Conservation (phyloP, 2,888 invertebrate species). For the Thera obeliscata region DNA sequence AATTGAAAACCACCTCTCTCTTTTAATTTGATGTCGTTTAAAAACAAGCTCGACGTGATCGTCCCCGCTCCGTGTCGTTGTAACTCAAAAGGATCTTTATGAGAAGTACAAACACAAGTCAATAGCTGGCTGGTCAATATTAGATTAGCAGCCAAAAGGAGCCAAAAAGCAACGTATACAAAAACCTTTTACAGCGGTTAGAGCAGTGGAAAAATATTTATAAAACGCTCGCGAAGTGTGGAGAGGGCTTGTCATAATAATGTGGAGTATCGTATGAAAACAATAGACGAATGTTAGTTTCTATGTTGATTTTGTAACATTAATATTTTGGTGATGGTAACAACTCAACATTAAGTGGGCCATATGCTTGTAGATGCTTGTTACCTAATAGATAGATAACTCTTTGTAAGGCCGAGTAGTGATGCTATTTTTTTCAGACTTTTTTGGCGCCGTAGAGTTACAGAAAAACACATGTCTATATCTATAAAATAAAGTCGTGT, state of each 20-base stretch:
- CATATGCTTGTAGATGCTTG: too few species aligned
- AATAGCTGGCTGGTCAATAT: constrained; percentile 84
- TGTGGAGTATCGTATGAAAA: constrained; percentile 22
- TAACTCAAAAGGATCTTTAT: constrained; percentile 52
- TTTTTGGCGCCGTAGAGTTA: too few species aligned
- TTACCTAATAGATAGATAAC: too few species aligned
- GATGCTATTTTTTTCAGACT: too few species aligned
- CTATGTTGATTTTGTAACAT: constrained; percentile 2
- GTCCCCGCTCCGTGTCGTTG: constrained; percentile 17
- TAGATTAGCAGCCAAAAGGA: constrained; percentile 84
- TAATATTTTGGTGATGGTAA: background rate
- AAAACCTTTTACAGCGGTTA: constrained; percentile 84
- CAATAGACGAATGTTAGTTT: constrained; percentile 9
- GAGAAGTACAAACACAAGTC: constrained; percentile 83
- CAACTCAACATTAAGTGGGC: too few species aligned
- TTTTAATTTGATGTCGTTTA: too few species aligned
- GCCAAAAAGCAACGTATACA: constrained; percentile 85
- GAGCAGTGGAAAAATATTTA: constrained; percentile 79
- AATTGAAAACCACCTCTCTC: too few species aligned
- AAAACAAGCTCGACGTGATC: background rate
- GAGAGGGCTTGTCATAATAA: constrained; percentile 58
- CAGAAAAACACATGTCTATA: too few species aligned
- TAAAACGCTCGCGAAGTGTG: constrained; percentile 63
- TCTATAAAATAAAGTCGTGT: too few species aligned
- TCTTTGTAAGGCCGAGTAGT: too few species aligned